Conservation (phyloP, 2,888 invertebrate genomes). For the Adelognathus sp. region DNA sequence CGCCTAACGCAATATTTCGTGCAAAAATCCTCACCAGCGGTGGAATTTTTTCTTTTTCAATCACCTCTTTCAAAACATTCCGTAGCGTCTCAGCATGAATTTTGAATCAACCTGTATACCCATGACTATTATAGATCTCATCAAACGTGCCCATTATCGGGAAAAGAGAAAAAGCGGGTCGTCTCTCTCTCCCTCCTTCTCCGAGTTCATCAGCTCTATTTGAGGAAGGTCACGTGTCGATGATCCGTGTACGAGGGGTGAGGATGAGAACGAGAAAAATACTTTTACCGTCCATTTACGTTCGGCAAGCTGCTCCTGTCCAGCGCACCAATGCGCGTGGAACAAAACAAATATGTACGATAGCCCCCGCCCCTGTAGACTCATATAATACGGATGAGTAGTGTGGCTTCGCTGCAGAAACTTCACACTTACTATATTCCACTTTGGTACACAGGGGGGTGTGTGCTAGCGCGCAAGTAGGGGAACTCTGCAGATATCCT, state of each 20-base stretch:
- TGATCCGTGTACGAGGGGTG: constrained; percentile 37
- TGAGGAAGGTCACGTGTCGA: constrained; percentile 53
- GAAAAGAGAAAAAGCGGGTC: not conserved
- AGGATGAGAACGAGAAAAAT: constrained; percentile 39
- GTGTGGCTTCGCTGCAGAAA: constrained; percentile 22
- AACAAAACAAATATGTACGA: constrained; percentile 52
- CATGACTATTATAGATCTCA: not conserved
- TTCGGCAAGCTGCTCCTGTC: constrained; percentile 54
- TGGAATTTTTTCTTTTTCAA: too few relatives aligned
- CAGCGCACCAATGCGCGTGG: constrained; percentile 45
- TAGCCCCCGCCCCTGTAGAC: not conserved
- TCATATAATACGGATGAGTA: constrained; percentile 32
- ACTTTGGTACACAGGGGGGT: not conserved
- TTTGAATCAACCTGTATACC: too few relatives aligned
- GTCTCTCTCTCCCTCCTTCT: not conserved
- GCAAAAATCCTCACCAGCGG: too few relatives aligned
- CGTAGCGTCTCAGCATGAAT: too few relatives aligned
- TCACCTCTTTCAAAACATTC: too few relatives aligned
- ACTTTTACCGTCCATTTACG: constrained; percentile 57
- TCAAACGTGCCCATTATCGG: not conserved
- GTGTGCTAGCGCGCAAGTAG: too few relatives aligned
- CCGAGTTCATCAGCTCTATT: constrained; percentile 43
- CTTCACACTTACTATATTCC: constrained; percentile 30
- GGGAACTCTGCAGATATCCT: too few relatives aligned
- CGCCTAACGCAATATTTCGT: too few relatives aligned